Evolutionary conservation across 2,113 vertebrate genomes (phyloP), one percentile per base, ranked within the genome.

Genomic region (Leptocoma aspasia): DNA sequence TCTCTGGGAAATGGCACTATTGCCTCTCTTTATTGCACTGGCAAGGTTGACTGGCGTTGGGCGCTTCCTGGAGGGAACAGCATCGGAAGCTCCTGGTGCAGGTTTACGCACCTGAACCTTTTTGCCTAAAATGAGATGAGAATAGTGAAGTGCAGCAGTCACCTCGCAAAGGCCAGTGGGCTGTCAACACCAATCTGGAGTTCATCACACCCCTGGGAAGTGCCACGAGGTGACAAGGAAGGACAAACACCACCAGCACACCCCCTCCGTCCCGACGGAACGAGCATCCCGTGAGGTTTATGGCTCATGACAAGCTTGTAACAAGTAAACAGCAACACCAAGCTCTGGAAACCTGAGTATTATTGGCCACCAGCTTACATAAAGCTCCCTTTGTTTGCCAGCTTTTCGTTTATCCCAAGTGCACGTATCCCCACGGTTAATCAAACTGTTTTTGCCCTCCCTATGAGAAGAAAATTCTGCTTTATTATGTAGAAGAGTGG

Each of bases 91-190:
- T 52, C 97, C 98, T 2, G 98, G 98, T 1, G 98, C 98, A 6
- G 99, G 99, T 94, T 99, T 99, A 83, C 99, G 98, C 87, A 99
- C 98, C 95, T 99, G 99, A 83, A 99, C 99, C 95, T 99, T 99
- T 96, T 99, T 99, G 69, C 98, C 99, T 99, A 90, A 79, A 96
- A 93, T 3, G 52, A 97, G 87, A 97, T 1, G 79, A 91, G 92
- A 82, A 87, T 0, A 87, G 28, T 59, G 22, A 82, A 68, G 27
- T 73, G 92, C 91, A 66, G 95, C 75, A 44, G 89, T 10, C 91
- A 6, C 94, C 89, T 35, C 2, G 59, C 75, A 9, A 31, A 86
- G 82, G 73, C 89, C 84, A 9, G 72, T 0, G 66, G 60, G 54
- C 66, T 61, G 50, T 3, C 57, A 31, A 3, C 66, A 45, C 0